Conservation (phyloP, 2,113 vertebrate species). For the Caranx ignobilis region DNA sequence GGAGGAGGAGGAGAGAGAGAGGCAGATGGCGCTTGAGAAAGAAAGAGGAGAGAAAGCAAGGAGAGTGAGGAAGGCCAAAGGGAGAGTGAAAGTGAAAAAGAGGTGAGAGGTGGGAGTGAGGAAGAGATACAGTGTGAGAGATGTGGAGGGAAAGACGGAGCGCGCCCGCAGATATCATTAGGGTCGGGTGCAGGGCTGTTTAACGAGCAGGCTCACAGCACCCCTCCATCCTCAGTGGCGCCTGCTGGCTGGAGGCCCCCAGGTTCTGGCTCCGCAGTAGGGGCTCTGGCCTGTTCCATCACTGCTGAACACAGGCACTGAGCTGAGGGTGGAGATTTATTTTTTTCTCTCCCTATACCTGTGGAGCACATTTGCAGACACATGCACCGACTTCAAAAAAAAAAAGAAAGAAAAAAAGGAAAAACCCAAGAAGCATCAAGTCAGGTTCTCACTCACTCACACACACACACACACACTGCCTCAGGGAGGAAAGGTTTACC, state of each 20-base stretch:
- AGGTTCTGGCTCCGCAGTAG: constrained; percentile 52
- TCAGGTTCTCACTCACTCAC: not conserved
- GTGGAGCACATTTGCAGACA: constrained; percentile 50
- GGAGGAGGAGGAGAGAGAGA: not conserved
- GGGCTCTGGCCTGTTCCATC: constrained; percentile 62
- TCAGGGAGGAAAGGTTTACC: constrained; percentile 39
- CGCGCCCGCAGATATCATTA: constrained; percentile 76
- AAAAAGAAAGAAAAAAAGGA: constrained; percentile 32
- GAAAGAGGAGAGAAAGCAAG: constrained; percentile 1
- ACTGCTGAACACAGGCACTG: constrained; percentile 6
- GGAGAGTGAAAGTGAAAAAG: constrained; percentile 45
- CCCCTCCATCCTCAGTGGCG: constrained; percentile 74
- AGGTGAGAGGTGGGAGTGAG: not conserved
- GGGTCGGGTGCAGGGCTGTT: constrained; percentile 57
- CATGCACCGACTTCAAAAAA: constrained; percentile 16
- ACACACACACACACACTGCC: constrained; percentile 27
- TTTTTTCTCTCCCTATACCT: constrained; percentile 55
- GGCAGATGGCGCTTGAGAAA: constrained; percentile 44
- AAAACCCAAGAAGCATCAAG: constrained; percentile 20
- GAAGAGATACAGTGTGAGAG: constrained; percentile 8
- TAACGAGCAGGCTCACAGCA: constrained; percentile 78
- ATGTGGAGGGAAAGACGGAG: constrained; percentile 34
- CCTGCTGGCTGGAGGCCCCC: constrained; percentile 69
- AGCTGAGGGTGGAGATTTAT: constrained; percentile 25
- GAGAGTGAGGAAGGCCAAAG: constrained; percentile 34